These are phyloP conservation scores for Chaenogobius annularis DNA, from an alignment of 2,113 vertebrate species.

Conservation along the genomic window DNA sequence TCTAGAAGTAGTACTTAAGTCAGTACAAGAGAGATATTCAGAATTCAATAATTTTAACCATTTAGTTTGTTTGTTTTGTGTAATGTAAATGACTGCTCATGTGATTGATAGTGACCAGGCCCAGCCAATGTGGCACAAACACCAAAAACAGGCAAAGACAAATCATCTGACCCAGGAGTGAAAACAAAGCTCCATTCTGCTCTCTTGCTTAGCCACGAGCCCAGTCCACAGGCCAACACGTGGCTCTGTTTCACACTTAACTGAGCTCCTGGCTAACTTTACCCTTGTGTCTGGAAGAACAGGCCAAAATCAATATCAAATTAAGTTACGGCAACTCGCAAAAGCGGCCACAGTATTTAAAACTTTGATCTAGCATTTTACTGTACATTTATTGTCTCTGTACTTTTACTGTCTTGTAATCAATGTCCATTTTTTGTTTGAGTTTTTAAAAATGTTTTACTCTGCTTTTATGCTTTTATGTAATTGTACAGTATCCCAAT, in stretches of 20 bases:
- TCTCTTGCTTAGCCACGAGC: constrained; percentile 47
- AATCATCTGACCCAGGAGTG: constrained; percentile 65
- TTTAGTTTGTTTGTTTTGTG: not conserved
- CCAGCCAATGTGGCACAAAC: constrained; percentile 49
- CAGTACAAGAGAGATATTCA: not conserved
- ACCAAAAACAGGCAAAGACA: constrained; percentile 57
- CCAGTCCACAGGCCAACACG: constrained; percentile 13
- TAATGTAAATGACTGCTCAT: not conserved
- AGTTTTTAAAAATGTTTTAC: too few relatives aligned
- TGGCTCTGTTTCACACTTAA: not conserved
- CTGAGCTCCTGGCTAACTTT: constrained; percentile 40
- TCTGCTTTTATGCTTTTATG: too few relatives aligned
- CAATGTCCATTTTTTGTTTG: too few relatives aligned
- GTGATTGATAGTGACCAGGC: constrained; percentile 46
- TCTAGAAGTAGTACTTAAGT: too few relatives aligned
- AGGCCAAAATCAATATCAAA: constrained; percentile 36
- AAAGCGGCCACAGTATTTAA: not conserved
- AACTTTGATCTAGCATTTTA: not conserved
- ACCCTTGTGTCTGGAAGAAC: constrained; percentile 32
- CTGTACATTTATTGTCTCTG: too few relatives aligned
- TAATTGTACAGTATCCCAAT: too few relatives aligned
- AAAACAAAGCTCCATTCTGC: constrained; percentile 43
- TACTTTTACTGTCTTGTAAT: too few relatives aligned
- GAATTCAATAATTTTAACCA: not conserved
- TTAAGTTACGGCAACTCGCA: not conserved